Percentiles rank a stretch among this genome's conserved stretches.
phyloP scores from a whole-genome alignment of 2,888 invertebrate species.

The Drosophila rellima region DNA sequence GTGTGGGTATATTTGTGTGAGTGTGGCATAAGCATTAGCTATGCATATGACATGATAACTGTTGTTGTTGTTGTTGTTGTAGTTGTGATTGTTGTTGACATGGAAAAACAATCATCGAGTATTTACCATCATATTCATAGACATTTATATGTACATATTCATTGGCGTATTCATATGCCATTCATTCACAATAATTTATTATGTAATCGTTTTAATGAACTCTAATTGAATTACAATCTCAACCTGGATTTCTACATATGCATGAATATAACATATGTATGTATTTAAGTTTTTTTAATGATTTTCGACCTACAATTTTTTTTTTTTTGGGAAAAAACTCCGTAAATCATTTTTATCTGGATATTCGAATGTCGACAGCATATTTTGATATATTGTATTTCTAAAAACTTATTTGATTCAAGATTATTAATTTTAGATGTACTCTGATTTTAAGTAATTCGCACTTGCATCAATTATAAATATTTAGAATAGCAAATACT shows the following conservation, averaged over 20 bases:
- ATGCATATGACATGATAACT: constrained; percentile 19
- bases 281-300: too few species aligned
- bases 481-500: neutral
- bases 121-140: constrained; percentile 25
- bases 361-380: too few species aligned
- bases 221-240: constrained; percentile 68
- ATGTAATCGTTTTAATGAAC: constrained; percentile 77
- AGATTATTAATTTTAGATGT: too few species aligned
- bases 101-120: constrained; percentile 42
- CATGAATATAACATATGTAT: constrained; percentile 31
- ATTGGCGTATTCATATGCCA: constrained; percentile 30
- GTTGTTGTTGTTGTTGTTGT: neutral
- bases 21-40: constrained; percentile 9
- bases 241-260: constrained; percentile 34
- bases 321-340: too few species aligned
- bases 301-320: too few species aligned
- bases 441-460: neutral
- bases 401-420: too few species aligned
- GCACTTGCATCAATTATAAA: neutral
- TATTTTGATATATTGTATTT: too few species aligned
- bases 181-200: constrained; percentile 68
- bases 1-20: neutral
- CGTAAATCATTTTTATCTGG: too few species aligned
- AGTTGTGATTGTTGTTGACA: neutral
- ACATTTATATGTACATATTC: constrained; percentile 7